Conservation (phyloP, 1,140 invertebrate species). For the Penaeus japonicus region DNA sequence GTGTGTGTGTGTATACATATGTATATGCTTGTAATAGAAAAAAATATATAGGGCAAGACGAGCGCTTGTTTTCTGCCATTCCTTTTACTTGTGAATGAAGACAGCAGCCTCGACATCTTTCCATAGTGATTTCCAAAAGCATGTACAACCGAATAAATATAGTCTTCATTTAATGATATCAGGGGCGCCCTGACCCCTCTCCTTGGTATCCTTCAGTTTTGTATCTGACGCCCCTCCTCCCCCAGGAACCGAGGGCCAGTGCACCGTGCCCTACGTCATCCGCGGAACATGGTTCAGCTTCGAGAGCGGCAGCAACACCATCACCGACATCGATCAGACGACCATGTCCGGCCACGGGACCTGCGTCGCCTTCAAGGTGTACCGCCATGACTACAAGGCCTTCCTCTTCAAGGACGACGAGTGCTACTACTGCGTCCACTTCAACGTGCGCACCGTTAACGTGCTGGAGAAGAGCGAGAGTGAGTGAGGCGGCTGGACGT, state of each 20-base stretch:
- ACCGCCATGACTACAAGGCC: constrained; percentile 71
- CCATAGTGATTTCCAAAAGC: no score
- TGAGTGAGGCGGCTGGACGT: no score
- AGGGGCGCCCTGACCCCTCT: not conserved
- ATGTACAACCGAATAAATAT: no score
- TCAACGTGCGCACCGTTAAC: constrained; percentile 87
- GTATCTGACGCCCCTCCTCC: no score
- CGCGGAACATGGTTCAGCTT: constrained; percentile 90
- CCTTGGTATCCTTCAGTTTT: not conserved
- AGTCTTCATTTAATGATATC: no score
- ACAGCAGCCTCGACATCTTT: no score
- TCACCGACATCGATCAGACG: constrained; percentile 81
- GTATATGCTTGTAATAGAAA: not conserved
- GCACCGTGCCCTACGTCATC: constrained; percentile 67
- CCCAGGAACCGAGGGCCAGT: not conserved
- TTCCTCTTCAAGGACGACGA: constrained; percentile 76
- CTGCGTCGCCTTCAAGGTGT: constrained; percentile 76
- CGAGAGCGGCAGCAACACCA: constrained; percentile 84
- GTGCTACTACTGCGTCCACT: constrained; percentile 86
- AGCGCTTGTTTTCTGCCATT: no score
- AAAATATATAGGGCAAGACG: no score
- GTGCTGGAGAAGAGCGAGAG: constrained; percentile 89
- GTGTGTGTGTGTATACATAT: not conserved
- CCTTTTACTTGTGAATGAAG: no score
- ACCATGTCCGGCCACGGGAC: constrained; percentile 77